Evolutionary conservation across 2,888 invertebrate genomes (phyloP), one percentile per base, ranked within the genome.

Genomic region (Atrina japonica): DNA sequence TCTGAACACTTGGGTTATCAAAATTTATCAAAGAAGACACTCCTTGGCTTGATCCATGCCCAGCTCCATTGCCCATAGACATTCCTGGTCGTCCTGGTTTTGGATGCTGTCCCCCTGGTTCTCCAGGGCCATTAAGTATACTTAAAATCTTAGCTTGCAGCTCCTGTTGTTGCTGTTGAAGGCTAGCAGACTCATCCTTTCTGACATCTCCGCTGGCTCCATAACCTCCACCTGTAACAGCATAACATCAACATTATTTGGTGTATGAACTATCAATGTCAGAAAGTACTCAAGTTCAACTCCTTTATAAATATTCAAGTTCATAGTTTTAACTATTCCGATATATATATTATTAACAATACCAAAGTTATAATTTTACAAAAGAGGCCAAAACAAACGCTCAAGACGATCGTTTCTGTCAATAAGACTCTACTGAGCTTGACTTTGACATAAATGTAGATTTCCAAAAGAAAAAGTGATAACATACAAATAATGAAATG

Each of bases 141-240:
- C 93, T 95, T 79, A 96, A 91, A 80, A 96, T 96, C 77, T 95
- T 93, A 82, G 94, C 94, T 85, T 96, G 95, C 0, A 96, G 91
- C 79, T 95, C 93, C 88, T 95, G 94, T 56, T 88, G 87, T 60
- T 86, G 77, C 47, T 80, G 79, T 49, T 80, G 76, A 9, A 80
- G 68, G n/a, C 63, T 66, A 9, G 75, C 65, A 27, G 77, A 55
- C 11, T 59, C 60, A 53, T 58, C 53, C 27, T 68, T 45, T 29
- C 55, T 60, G 9, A 45, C 29, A n/a, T 68, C 73, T 50, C 64
- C 71, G 5, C 35, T 11, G 9, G 47, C 68, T 30, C 27, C 52
- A 53, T 68, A 52, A 29, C 68, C 65, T 60, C 5, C 35, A 35
- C 35, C 35, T 35, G 35, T 7, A 35, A n/a, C n/a, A n/a, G n/a